These are phyloP conservation scores for Enteromius fasciolatus DNA, from an alignment of 2,797 vertebrate species.

Conservation along the genomic window DNA sequence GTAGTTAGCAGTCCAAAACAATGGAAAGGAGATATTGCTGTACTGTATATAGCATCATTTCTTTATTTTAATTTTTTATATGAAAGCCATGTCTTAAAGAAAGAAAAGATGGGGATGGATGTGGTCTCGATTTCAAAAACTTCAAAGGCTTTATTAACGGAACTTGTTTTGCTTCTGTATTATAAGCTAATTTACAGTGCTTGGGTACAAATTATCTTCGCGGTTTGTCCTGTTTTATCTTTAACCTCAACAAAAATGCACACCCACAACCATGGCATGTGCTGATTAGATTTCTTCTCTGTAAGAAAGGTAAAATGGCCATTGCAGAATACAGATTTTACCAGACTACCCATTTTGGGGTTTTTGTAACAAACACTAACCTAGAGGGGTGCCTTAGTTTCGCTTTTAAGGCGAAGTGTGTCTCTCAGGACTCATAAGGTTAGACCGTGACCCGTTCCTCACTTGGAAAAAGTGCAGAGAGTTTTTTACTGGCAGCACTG, in stretches of 20 bases:
- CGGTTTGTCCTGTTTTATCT: slow-evolving; percentile 6
- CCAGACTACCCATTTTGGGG: background rate
- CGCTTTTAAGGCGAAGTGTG: slow-evolving; percentile 1
- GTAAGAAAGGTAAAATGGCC: background rate
- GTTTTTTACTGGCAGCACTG: slow-evolving; percentile 41
- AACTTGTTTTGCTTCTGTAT: slow-evolving; percentile 22
- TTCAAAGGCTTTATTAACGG: slow-evolving; percentile 6
- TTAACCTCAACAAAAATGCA: slow-evolving; percentile 16
- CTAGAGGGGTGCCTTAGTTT: slow-evolving; percentile 24
- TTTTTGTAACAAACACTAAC: slow-evolving; percentile 23
- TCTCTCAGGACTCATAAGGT: slow-evolving; percentile 33
- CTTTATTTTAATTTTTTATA: background rate
- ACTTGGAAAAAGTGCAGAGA: slow-evolving; percentile 25
- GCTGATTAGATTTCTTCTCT: background rate
- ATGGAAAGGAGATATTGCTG: slow-evolving; percentile 21
- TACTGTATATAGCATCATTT: slow-evolving; percentile 34
- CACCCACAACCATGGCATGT: background rate
- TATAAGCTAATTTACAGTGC: slow-evolving; percentile 9
- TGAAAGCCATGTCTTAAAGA: slow-evolving; percentile 14
- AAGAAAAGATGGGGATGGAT: background rate
- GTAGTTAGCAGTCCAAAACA: slow-evolving; percentile 14
- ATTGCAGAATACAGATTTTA: background rate
- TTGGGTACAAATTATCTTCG: background rate
- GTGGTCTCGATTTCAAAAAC: slow-evolving; percentile 12
- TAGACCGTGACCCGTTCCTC: slow-evolving; percentile 38